phyloP scores from a whole-genome alignment of 2,888 invertebrate genomes.

The Rutpela maculata region DNA sequence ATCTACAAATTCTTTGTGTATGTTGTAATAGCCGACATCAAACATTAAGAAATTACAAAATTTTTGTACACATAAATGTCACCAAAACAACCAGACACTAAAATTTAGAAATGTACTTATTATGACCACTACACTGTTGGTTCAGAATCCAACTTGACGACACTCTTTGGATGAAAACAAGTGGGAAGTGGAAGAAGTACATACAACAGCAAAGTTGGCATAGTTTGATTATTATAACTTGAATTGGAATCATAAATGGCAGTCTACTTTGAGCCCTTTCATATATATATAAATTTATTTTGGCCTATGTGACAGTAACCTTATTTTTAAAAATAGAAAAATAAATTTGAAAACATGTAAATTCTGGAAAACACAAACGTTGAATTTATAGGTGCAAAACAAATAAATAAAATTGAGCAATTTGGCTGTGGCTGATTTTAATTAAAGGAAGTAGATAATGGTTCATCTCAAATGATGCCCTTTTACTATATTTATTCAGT shows the following conservation, averaged over 20 bases:
- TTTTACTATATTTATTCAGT: no score
- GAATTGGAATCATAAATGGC: no score
- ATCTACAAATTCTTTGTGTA: no score
- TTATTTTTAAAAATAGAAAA: not conserved
- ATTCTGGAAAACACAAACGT: not conserved
- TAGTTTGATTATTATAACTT: not conserved
- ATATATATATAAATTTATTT: not conserved
- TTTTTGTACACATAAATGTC: no score
- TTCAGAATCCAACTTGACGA: not conserved
- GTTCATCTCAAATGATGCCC: not conserved
- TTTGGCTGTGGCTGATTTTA: not conserved
- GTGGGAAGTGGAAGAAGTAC: not conserved
- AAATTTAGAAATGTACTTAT: no score
- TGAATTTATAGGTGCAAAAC: no score
- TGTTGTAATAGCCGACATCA: no score
- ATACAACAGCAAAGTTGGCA: not conserved
- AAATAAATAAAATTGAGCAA: no score
- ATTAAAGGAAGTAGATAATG: not conserved
- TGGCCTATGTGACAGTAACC: not conserved
- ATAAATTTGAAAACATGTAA: not conserved
- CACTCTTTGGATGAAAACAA: not conserved
- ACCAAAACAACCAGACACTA: no score
- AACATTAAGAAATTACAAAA: no score
- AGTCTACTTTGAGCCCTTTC: not conserved
- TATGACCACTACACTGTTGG: no score